A percentile compares a stretch with the other conserved stretches of the same genome.
Conservation (phyloP, 2,113 vertebrate genomes). For the Cynocephalus volans region DNA sequence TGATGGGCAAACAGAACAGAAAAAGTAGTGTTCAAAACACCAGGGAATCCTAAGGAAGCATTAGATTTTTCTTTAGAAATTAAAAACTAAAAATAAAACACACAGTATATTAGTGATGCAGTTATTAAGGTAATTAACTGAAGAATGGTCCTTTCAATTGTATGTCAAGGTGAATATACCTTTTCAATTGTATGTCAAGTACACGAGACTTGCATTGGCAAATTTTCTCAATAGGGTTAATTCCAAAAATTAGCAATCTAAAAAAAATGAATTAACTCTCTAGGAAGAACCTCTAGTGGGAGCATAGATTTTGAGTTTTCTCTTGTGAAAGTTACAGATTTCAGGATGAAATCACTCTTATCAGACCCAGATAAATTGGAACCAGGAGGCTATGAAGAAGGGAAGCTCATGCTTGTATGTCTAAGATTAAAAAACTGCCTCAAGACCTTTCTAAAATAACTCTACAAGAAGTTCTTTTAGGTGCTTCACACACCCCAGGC, state of each 20-base stretch:
- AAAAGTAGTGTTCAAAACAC: not conserved
- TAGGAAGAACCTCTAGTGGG: not conserved
- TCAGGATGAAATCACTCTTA: not conserved
- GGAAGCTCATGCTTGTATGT: not conserved
- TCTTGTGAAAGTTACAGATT: not conserved
- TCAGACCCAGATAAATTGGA: not conserved
- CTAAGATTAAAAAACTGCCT: not conserved
- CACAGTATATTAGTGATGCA: not conserved
- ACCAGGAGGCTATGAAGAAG: fast-evolving
- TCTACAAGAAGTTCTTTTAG: not conserved
- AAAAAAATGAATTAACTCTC: not conserved
- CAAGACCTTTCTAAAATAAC: not conserved
- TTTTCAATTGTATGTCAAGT: not conserved
- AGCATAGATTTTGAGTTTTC: not conserved
- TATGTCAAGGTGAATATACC: not conserved
- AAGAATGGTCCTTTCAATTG: not conserved
- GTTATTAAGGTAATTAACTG: not conserved
- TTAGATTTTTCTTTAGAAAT: not conserved
- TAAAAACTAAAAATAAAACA: not conserved
- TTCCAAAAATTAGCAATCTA: not conserved
- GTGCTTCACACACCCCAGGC: not conserved
- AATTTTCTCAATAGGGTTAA: not conserved
- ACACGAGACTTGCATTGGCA: not conserved
- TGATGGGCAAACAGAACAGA: not conserved
- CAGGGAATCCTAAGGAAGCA: not conserved